These are phyloP conservation scores for Eilema depressum DNA, from an alignment of 2,888 invertebrate species.

Conservation along the genomic window DNA sequence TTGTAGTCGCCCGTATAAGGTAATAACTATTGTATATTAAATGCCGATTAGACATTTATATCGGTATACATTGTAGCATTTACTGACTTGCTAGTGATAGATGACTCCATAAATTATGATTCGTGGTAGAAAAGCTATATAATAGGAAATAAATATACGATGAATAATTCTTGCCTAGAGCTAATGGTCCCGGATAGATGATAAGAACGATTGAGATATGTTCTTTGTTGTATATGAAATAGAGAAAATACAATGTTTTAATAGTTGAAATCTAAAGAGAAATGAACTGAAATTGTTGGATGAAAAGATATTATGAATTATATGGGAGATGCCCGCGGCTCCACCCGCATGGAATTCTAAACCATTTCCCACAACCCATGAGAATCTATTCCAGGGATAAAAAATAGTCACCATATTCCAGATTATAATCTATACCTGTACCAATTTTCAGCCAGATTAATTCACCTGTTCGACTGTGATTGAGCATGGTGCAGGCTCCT, in stretches of 20 bases:
- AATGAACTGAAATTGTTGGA: too few relatives aligned
- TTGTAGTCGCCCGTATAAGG: slow-evolving; percentile 14
- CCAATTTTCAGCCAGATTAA: too few relatives aligned
- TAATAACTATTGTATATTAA: slow-evolving; percentile 21
- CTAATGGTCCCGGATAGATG: not conserved
- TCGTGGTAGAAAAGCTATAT: slow-evolving; percentile 1
- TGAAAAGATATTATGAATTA: too few relatives aligned
- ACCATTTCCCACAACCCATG: too few relatives aligned
- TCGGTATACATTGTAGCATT: slow-evolving; percentile 15
- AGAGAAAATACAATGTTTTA: not conserved
- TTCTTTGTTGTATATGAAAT: not conserved
- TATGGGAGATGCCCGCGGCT: too few relatives aligned
- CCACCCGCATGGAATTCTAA: too few relatives aligned
- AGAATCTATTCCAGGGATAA: too few relatives aligned
- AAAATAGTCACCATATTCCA: too few relatives aligned
- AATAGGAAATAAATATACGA: slow-evolving; percentile 4
- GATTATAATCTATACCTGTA: too few relatives aligned
- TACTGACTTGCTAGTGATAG: not conserved
- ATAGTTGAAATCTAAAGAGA: too few relatives aligned
- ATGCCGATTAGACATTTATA: slow-evolving; percentile 19
- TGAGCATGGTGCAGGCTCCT: too few relatives aligned
- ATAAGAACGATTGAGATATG: not conserved
- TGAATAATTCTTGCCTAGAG: not conserved
- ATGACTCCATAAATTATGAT: slow-evolving; percentile 5
- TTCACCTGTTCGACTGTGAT: too few relatives aligned